These are phyloP conservation scores for Zoanthus gigantus DNA, from an alignment of 92 coral and sea anemone species.

Conservation along the genomic window DNA sequence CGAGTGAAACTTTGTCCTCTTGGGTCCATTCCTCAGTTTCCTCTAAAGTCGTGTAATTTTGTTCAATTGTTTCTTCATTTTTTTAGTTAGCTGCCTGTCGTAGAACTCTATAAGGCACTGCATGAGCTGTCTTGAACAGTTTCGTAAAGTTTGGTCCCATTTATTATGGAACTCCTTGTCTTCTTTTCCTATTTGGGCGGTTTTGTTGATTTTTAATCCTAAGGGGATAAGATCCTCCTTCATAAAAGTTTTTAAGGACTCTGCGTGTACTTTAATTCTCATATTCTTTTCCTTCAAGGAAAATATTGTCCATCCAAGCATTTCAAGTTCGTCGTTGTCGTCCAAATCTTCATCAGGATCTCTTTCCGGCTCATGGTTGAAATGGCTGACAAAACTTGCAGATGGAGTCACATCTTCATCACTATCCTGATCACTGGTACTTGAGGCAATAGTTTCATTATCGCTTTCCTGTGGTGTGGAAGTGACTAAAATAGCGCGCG, in stretches of 20 bases:
- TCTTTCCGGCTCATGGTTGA: not conserved
- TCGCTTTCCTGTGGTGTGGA: not conserved
- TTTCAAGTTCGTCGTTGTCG: not conserved
- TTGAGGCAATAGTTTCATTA: not conserved
- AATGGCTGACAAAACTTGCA: not conserved
- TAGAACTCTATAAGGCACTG: slow-evolving; percentile 21
- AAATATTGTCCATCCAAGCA: not conserved
- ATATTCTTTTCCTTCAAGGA: slow-evolving; percentile 14
- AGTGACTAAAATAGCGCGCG: not conserved
- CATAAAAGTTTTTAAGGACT: slow-evolving; percentile 12
- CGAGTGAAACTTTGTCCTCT: not conserved
- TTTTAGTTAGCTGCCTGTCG: slow-evolving; percentile 30
- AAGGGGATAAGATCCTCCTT: not conserved
- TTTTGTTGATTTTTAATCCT: not conserved
- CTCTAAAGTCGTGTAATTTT: not conserved
- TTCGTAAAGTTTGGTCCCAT: slow-evolving; percentile 10
- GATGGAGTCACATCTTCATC: slow-evolving; percentile 22
- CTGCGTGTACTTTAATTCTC: slow-evolving; percentile 16
- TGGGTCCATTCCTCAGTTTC: not conserved
- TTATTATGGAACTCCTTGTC: slow-evolving; percentile 3
- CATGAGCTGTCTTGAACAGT: slow-evolving; percentile 36
- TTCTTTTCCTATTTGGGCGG: not conserved
- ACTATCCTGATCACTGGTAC: slow-evolving; percentile 7
- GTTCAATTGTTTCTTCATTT: not conserved
- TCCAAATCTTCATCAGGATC: not conserved